Evolutionary conservation across 2,113 vertebrate genomes (phyloP).

Genomic region (Xiphophorus couchianus): DNA sequence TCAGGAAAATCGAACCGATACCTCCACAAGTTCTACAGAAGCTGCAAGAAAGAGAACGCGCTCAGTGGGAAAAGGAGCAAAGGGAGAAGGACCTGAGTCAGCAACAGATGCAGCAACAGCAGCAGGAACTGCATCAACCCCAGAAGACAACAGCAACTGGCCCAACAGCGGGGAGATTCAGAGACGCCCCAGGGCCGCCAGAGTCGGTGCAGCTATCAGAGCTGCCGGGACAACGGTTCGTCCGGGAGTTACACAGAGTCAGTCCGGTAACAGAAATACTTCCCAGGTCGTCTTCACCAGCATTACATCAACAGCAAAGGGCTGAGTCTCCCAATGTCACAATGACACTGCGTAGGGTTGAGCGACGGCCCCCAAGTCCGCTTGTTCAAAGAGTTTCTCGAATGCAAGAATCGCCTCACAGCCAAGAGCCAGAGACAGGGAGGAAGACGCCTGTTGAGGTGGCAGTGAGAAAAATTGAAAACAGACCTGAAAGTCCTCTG

Average conservation of each 20-base stretch:
- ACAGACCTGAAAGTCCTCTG: conserved; percentile 78
- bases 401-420: conserved; percentile 67
- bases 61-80: conserved; percentile 75
- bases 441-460: conserved; percentile 73
- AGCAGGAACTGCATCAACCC: conserved; percentile 40
- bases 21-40: conserved; percentile 82
- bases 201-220: conserved; percentile 78
- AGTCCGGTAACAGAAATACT: conserved; percentile 73
- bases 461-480: conserved; percentile 72
- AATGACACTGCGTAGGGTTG: conserved; percentile 74
- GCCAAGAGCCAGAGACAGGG: conserved; percentile 60
- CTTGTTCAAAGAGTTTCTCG: conserved; percentile 76
- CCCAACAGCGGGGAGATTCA: conserved; percentile 39
- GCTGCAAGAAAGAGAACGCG: conserved; percentile 79
- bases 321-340: conserved; percentile 68
- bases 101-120: conserved; percentile 59
- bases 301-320: conserved; percentile 62
- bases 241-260: conserved; percentile 62
- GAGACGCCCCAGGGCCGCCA: conserved; percentile 55
- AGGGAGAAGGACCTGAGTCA: conserved; percentile 53
- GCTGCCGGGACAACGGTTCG: conserved; percentile 74
- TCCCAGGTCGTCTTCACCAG: conserved; percentile 72
- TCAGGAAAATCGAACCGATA: conserved; percentile 70
- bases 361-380: conserved; percentile 78
- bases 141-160: conserved; percentile 36